Base-by-base conservation (phyloP, 2,888 invertebrate genomes). In the Aleiodes alternator region DNA sequence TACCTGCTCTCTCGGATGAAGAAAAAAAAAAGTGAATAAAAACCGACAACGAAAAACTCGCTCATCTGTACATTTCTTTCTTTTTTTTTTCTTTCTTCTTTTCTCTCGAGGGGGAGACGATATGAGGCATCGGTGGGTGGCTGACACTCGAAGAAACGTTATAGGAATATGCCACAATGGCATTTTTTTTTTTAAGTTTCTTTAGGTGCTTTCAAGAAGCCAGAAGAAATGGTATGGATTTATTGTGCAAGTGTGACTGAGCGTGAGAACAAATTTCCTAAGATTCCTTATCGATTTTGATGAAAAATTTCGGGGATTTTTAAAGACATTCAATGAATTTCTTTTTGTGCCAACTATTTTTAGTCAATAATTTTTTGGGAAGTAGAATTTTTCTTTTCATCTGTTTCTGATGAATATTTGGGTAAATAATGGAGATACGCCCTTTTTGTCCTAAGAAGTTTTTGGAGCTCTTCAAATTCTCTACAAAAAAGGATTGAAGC, bases 231-330 rank as follows among this genome's bases (percentile, higher is more conserved):
- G 34, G 23, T 23, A 23, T 9, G 34, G 51, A 68, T 68, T 68
- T 72, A 76, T 76, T 76, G 72, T 76, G 53, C 38, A 72, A 72
- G 69, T 76, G 76, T 72, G 76, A 72, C 76, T 72, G 72, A 76
- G 72, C 76, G 72, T 76, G 76, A 76, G 76, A 76, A 76, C 72
- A 50, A 29, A 16, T 51, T 76, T 61, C 29, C 14, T 23, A 14
- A 64, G 51, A 75, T 75, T 71, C 64, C 51, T 66, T 38, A 55
- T 72, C 53, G 59, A 69, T 74, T 74, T 68, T 56, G 61, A 23
- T 68, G 50, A 31, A 51, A 68, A 51, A 51, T 6, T 51, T 7
- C 43, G 8, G 31, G 11, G 50, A 23, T 38, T 7, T 3, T 38
- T 38, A 38, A 38, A 38, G 8, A 4, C 0, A 7, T 38, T 38